These are phyloP conservation scores for Gymnothorax reevesii DNA, from an alignment of 2,797 vertebrate genomes.

Conservation along the genomic window DNA sequence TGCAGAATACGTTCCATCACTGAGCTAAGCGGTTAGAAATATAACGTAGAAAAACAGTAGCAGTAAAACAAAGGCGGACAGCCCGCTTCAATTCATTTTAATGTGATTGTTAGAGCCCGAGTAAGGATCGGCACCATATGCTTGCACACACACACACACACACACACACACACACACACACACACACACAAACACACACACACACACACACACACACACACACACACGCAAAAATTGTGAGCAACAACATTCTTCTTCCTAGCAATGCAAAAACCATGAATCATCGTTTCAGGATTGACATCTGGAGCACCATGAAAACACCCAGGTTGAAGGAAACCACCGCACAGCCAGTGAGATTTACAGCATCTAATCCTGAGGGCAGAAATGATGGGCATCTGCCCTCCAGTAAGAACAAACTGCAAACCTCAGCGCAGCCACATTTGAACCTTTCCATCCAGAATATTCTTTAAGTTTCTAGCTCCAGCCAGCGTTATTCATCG, in stretches of 20 bases:
- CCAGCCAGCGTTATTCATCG: no score
- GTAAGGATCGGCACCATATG: no score
- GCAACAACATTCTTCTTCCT: background rate
- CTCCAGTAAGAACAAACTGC: slow-evolving; percentile 51
- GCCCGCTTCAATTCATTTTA: no score
- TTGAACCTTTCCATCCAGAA: no score
- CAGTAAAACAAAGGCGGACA: no score
- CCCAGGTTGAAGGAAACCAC: slow-evolving; percentile 51
- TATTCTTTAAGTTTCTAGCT: no score
- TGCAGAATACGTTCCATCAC: background rate
- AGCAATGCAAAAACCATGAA: background rate
- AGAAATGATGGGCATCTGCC: slow-evolving; percentile 40
- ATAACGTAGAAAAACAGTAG: no score
- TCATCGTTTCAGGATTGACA: background rate
- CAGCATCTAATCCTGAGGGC: background rate
- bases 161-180: background rate
- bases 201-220: background rate
- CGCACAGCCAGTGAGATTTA: slow-evolving; percentile 50
- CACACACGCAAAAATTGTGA: background rate
- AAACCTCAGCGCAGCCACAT: background rate
- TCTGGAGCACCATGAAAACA: background rate
- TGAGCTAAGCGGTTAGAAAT: background rate
- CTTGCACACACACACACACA: background rate
- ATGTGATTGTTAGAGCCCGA: no score
- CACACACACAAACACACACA: background rate